phyloP scores from a whole-genome alignment of 2,797 vertebrate genomes.

The Siniperca undulata region DNA sequence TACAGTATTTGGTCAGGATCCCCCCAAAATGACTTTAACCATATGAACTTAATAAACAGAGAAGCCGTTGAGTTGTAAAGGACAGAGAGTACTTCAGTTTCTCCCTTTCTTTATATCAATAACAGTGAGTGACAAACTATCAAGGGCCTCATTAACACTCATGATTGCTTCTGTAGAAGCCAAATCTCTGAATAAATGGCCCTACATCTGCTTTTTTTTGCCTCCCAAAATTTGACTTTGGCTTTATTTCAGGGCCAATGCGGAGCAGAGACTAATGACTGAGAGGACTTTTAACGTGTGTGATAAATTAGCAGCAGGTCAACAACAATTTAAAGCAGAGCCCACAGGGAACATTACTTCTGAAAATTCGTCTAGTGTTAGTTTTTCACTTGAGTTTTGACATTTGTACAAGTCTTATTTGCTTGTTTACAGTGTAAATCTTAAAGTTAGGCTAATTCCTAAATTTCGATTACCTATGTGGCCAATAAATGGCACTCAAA shows the following conservation, averaged over 20 bases:
- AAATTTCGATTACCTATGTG: neutral
- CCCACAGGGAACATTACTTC: neutral
- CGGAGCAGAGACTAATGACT: neutral
- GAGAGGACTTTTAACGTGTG: neutral
- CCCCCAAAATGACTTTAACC: slow-evolving; percentile 31
- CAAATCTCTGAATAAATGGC: neutral
- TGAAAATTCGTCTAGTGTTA: neutral
- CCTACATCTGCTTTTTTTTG: neutral
- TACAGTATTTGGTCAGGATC: neutral
- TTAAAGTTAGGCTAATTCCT: neutral
- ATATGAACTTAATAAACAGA: slow-evolving; percentile 44
- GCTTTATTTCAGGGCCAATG: neutral
- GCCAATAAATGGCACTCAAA: neutral
- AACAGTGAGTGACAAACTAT: slow-evolving; percentile 7
- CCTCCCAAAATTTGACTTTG: neutral
- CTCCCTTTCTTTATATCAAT: slow-evolving; percentile 8
- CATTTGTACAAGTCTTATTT: neutral
- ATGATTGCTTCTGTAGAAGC: neutral
- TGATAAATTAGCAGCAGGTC: neutral
- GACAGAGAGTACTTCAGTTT: slow-evolving; percentile 15
- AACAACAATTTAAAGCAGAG: neutral
- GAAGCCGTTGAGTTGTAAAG: slow-evolving; percentile 12
- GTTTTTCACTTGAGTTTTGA: neutral
- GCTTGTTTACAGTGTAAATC: neutral
- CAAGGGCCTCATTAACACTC: slow-evolving; percentile 21